A percentile compares a stretch with the other conserved stretches of the same genome.
phyloP scores from a whole-genome alignment of 2,797 vertebrate species.

The Peromyscus eremicus region DNA sequence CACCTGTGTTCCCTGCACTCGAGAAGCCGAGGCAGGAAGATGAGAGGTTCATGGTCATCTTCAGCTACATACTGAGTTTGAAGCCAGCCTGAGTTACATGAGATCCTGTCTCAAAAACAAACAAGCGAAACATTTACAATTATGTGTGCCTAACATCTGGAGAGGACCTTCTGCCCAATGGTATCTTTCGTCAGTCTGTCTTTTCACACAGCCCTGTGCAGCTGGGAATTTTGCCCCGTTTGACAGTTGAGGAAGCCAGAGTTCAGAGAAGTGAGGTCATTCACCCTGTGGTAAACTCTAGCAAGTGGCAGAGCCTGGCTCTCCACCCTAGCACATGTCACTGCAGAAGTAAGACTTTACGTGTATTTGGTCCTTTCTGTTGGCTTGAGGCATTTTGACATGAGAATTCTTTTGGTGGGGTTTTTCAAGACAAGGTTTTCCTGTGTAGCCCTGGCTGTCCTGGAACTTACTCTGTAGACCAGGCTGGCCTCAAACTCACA shows the following conservation, averaged over 20 bases:
- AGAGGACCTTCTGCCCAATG: not conserved
- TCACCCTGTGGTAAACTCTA: conserved; percentile 48
- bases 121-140: not conserved
- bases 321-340: not conserved
- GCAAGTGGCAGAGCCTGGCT: conserved; percentile 29
- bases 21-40: not conserved
- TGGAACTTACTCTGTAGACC: not conserved
- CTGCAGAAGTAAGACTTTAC: not conserved
- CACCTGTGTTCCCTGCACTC: not conserved
- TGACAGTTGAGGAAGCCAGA: not conserved
- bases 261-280: conserved; percentile 54
- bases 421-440: not conserved
- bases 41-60: not conserved
- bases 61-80: not conserved
- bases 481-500: not conserved
- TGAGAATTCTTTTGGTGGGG: not conserved
- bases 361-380: not conserved
- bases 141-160: not conserved
- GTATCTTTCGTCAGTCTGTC: not conserved
- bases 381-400: not conserved
- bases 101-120: not conserved
- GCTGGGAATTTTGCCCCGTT: not conserved
- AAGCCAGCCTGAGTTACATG: not conserved
- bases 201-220: not conserved
- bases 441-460: not conserved